Evolutionary conservation across 1,140 invertebrate species (phyloP).

Genomic region (Aphaenogaster floridana): DNA sequence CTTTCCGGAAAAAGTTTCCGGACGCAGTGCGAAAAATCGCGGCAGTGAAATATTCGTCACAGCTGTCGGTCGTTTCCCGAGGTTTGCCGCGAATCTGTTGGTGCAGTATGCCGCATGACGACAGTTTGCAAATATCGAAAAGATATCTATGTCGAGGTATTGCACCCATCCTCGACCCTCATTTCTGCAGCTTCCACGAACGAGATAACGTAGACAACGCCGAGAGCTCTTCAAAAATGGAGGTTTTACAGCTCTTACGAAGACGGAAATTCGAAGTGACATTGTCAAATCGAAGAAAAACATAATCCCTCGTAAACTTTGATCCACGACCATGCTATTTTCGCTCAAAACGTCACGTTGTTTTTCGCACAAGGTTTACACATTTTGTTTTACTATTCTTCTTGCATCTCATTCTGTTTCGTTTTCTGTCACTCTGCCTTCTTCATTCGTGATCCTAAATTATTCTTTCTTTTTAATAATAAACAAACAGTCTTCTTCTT

Average conservation of each 20-base stretch:
- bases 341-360: neutral
- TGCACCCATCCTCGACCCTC: neutral
- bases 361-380: neutral
- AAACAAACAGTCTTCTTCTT: no score
- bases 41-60: conserved; percentile 37
- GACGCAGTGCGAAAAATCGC: neutral
- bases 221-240: conserved; percentile 25
- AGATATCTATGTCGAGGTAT: neutral
- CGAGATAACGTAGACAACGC: neutral
- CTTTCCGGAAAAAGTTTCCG: conserved; percentile 8
- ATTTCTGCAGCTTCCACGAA: conserved; percentile 5
- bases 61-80: conserved; percentile 43
- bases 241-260: conserved; percentile 44
- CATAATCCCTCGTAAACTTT: conserved; percentile 26
- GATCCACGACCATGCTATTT: conserved; percentile 11
- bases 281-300: conserved; percentile 1
- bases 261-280: conserved; percentile 12
- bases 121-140: conserved; percentile 39
- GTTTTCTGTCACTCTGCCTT: neutral
- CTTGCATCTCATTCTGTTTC: neutral
- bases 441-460: neutral
- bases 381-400: neutral
- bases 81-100: conserved; percentile 41
- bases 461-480: conserved; percentile 1
- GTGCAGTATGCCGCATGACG: conserved; percentile 9